Base-by-base conservation (phyloP, 2,888 invertebrate species). In the Crioceris asparagi region DNA sequence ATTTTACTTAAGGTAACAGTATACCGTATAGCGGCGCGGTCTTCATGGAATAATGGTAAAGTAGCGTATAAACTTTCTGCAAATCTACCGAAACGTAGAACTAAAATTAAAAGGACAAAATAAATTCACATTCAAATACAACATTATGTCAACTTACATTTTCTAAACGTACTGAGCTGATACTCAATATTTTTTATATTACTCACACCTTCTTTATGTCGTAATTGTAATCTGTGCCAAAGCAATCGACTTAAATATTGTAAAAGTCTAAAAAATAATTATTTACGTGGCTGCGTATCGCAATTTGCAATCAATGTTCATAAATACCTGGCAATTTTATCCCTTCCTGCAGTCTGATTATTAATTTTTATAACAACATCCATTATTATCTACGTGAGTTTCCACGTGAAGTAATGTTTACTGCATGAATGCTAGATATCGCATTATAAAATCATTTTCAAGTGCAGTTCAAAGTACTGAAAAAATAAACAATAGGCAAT, bases 21-120 rank as follows among this genome's bases (percentile, higher is more conserved):
- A 7, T 80, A 60, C 47, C 83, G 72, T 14, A 90, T 63, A 3
- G 77, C 68, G 11, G 76, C 57, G 56, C 91, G 81, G 17, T 79
- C 76, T 57, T 87, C 74, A 45, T 83, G 75, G 42, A 86, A 72
- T 10, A 77, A 71, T 36, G 77, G 75, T 34, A 87, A 57, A 1
- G 84, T 79, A 16, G 77, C 73, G 56, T 91, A 83, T 25, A 91
- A 68, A 32, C 79, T 74, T 53, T 93, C 92, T 29, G 86, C 56
- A 59, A 83, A 87, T 66, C 86, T 76, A 43, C 92, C 92, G 59
- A 92, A 73, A 27, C 91, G 72, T 14, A 92, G 65, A 52, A 92
- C 92, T 92, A 69, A 49, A 73, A 74, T 42, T 45, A 49, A 15
- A 15, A 7, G 3, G 21, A 11, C n/a, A 27, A n/a, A 68, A 46